These are phyloP conservation scores for Fulica atra DNA, from an alignment of 2,113 vertebrate genomes.

Conservation along the genomic window DNA sequence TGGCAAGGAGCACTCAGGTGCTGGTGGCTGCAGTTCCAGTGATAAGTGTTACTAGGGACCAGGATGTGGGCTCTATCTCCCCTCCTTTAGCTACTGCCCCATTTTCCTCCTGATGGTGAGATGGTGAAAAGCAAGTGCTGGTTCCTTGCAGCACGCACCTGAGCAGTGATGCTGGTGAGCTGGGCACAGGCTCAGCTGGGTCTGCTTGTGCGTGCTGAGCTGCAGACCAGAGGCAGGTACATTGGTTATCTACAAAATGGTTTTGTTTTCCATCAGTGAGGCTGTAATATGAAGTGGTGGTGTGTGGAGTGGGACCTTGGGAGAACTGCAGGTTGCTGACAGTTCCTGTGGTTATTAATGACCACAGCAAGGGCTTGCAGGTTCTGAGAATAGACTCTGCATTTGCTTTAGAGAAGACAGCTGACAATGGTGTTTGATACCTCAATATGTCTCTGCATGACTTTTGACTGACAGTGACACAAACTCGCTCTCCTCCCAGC, in stretches of 20 bases:
- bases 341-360: slow-evolving; percentile 36
- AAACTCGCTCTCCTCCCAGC: neutral
- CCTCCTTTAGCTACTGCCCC: neutral
- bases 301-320: neutral
- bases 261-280: neutral
- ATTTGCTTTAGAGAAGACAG: slow-evolving; percentile 63
- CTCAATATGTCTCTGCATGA: slow-evolving; percentile 9
- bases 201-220: accelerated
- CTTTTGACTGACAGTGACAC: slow-evolving; percentile 67
- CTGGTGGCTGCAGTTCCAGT: neutral
- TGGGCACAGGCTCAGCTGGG: accelerated
- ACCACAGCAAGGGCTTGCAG: neutral
- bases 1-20: neutral
- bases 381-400: slow-evolving; percentile 57
- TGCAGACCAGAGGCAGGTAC: neutral
- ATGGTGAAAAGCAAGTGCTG: neutral
- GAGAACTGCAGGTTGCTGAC: neutral
- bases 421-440: slow-evolving; percentile 56
- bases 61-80: neutral
- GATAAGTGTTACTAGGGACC: neutral
- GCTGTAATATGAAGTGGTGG: neutral
- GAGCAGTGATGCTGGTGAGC: neutral
- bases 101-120: neutral
- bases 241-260: accelerated
- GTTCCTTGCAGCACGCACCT: neutral